Evolutionary conservation across 2,888 invertebrate species (phyloP), one percentile per base, ranked within the genome.

Genomic region (Flexamia atlantica): DNA sequence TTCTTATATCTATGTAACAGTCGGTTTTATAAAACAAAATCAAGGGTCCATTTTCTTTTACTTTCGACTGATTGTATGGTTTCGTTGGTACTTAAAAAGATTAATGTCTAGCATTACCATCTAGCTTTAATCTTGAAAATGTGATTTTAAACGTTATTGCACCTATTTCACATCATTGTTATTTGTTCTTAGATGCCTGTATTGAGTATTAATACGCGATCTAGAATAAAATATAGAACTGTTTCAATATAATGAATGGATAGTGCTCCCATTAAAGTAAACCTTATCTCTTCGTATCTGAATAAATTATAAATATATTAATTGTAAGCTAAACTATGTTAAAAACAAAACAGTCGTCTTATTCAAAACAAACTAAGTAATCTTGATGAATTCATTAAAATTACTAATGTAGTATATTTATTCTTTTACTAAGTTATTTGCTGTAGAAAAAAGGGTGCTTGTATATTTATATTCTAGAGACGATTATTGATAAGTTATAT

Each of bases 141-240:
- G 57, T 57, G 20, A 7, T 20, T 57, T 57, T 57, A 57, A 57
- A 23, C 23, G 57, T 57, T 57, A 57, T 57, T 57, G 23, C 23
- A 23, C 57, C 57, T 57, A 57, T 23, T 57, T 57, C 57, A 57
- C 57, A 57, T 57, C 57, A 57, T 57, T 57, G 57, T 57, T 57
- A 57, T 20, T 57, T 5, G 57, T 0, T 7, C 23, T 23, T 57
- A 57, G 23, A 23, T 20, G 57, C 23, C 57, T 57, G 20, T 23
- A 23, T n/a, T 20, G 57, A 23, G 9, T 23, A 57, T 7, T 23
- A 46, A 46, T 57, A 23, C 23, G 20, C 23, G 57, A 57, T 57
- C 23, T 57, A 23, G n/a, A 20, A 23, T 57, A 57, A 57, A 57
- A 23, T 57, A 57, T 57, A 20, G 57, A 57, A 46, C 12, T 2